Percentiles rank a stretch among this genome's conserved stretches.
Conservation (phyloP, 2,797 vertebrate genomes). For the Muraenolepis orangiensis region DNA sequence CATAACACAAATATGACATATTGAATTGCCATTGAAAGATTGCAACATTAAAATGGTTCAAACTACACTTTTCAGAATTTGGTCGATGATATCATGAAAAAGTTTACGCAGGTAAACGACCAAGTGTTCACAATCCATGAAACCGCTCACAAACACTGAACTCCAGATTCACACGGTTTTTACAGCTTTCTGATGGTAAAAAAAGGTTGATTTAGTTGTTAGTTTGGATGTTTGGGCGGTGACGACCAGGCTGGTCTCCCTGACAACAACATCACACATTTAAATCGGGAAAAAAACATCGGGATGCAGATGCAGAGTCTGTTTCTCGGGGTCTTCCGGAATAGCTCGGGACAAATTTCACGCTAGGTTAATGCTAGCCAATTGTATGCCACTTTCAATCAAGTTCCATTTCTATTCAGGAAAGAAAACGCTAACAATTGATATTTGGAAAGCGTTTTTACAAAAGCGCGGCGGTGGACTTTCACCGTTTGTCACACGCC, state of each 20-base stretch:
- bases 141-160: too few species aligned
- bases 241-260: slow-evolving; percentile 39
- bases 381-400: slow-evolving; percentile 76
- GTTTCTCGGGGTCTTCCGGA: slow-evolving; percentile 35
- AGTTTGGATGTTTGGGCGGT: slow-evolving; percentile 23
- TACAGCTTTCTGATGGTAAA: neutral
- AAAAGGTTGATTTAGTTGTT: neutral
- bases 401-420: slow-evolving; percentile 57
- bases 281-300: slow-evolving; percentile 29
- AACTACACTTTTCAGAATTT: too few species aligned
- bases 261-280: slow-evolving; percentile 61
- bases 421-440: slow-evolving; percentile 54
- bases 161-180: neutral
- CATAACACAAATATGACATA: too few species aligned
- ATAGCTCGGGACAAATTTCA: slow-evolving; percentile 69
- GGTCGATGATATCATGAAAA: too few species aligned
- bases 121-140: neutral
- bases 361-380: slow-evolving; percentile 67
- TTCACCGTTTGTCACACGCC: slow-evolving; percentile 63
- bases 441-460: slow-evolving; percentile 55
- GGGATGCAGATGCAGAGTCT: slow-evolving; percentile 53
- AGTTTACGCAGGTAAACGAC: too few species aligned
- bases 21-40: neutral
- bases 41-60: neutral
- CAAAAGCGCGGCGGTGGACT: slow-evolving; percentile 54